These are phyloP conservation scores for Harmothoe impar DNA, from an alignment of 2,888 invertebrate genomes.

Conservation along the genomic window DNA sequence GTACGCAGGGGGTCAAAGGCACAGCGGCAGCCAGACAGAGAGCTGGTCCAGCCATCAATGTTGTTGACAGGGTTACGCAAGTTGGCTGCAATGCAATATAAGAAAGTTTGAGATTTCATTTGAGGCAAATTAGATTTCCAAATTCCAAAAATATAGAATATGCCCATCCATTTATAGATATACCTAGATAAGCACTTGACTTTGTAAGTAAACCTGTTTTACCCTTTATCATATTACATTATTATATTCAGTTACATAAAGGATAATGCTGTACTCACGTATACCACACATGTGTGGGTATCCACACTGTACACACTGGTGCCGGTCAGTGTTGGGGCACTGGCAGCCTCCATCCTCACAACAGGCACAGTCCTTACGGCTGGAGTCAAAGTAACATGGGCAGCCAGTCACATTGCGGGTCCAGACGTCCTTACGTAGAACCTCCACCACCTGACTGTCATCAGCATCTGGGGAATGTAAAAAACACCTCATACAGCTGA, in stretches of 20 bases:
- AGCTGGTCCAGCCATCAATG: slow-evolving; percentile 65
- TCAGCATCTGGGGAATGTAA: slow-evolving; percentile 61
- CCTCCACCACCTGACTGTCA: slow-evolving; percentile 44
- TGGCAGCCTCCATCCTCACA: slow-evolving; percentile 72
- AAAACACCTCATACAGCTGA: no score
- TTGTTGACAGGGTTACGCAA: slow-evolving; percentile 37
- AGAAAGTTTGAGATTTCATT: not conserved
- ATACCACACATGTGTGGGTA: slow-evolving; percentile 70
- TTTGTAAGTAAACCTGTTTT: no score
- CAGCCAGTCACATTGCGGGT: slow-evolving; percentile 70
- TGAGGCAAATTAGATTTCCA: no score
- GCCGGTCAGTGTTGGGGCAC: slow-evolving; percentile 68
- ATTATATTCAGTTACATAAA: no score
- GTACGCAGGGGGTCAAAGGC: slow-evolving; percentile 57
- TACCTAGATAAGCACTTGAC: no score
- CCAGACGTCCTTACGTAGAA: slow-evolving; percentile 65
- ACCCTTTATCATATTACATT: no score
- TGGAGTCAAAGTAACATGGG: slow-evolving; percentile 67
- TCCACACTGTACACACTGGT: slow-evolving; percentile 72
- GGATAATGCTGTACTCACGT: slow-evolving; percentile 64
- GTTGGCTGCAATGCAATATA: slow-evolving; percentile 33
- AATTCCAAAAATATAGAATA: no score
- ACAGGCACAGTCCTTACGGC: slow-evolving; percentile 71
- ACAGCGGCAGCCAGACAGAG: slow-evolving; percentile 71
- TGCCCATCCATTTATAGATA: no score